Evolutionary conservation across 2,888 invertebrate genomes (phyloP), one percentile per base, ranked within the genome.

Genomic region (Gnatocerus cornutus): DNA sequence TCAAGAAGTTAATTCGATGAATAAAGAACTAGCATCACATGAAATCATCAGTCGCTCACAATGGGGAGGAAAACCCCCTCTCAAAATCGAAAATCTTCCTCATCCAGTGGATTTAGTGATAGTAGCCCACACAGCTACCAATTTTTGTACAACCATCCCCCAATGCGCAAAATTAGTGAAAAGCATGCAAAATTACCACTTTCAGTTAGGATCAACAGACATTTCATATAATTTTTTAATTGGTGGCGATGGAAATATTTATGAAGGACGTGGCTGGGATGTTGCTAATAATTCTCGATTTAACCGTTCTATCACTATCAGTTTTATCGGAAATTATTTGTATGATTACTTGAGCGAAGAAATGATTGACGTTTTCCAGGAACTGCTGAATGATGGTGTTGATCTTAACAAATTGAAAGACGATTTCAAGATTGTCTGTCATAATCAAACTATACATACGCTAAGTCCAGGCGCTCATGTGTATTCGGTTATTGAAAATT

Each of bases 231-330:
- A 83, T 73, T 88, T 87, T 69, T 74, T 89, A 74, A 85, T 90
- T 59, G 89, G 88, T 4, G 86, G 87, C 33, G 89, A 89, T 80
- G 89, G 87, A 5, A 85, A 85, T 69, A 81, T 88, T 30, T 89
- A 88, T 76, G 86, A 86, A 52, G 88, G 87, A 27, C 83, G 88
- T 67, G 88, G 87, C 71, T 88, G 86, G 88, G 83, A 85, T 67
- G 83, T 82, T 41, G 84, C 85, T 53, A 89, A 89, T 66, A 89
- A 89, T 67, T 86, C 87, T 33, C 88, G 88, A 78, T 84, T 85
- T 12, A 79, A 77, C 52, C 83, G 84, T 61, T 84, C 85, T 46
- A 81, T 88, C 68, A 85, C 85, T 1, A 82, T 88, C 39, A 84
- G 84, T 66, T 86, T 88, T 73, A 85, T 88, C 79, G 88, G 88